Evolutionary conservation across 2,113 vertebrate species (phyloP).

Genomic region (Amblyornis subalaris): DNA sequence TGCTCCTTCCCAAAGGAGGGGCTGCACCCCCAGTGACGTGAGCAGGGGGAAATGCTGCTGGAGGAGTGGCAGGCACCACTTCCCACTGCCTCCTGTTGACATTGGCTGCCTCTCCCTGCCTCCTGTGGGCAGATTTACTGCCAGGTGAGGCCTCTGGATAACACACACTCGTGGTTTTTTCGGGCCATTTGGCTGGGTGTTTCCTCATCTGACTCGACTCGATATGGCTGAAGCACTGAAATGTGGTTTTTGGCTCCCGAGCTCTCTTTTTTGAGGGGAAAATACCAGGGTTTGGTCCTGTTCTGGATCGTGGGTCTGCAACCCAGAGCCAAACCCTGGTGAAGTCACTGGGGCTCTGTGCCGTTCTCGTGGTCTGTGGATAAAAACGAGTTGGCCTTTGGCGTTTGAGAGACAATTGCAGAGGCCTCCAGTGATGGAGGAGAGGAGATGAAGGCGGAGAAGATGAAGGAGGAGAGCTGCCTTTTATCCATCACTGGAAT

Average conservation of each 20-base stretch:
- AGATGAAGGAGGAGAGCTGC: not conserved
- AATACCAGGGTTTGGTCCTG: accelerated
- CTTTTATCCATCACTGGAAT: accelerated
- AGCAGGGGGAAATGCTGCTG: not conserved
- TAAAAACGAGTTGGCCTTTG: not conserved
- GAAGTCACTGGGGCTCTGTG: not conserved
- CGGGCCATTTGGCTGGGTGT: no score
- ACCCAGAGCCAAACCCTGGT: not conserved
- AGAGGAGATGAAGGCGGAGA: no score
- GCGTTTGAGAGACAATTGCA: not conserved
- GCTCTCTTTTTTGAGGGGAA: not conserved
- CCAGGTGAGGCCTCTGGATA: not conserved
- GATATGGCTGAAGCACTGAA: not conserved
- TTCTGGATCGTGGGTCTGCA: not conserved
- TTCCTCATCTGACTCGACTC: not conserved
- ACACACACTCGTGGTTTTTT: not conserved
- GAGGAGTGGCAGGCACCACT: not conserved
- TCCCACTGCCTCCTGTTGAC: not conserved
- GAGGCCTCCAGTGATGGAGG: not conserved
- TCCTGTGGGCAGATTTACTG: not conserved
- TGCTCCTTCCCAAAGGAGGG: not conserved
- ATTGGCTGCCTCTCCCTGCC: not conserved
- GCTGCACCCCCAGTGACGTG: no score
- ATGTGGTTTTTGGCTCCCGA: not conserved
- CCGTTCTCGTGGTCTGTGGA: accelerated